Percentiles rank a stretch among this genome's conserved stretches.
These are phyloP conservation scores for Thymallus thymallus DNA, from an alignment of 2,113 vertebrate species.

Conservation along the genomic window DNA sequence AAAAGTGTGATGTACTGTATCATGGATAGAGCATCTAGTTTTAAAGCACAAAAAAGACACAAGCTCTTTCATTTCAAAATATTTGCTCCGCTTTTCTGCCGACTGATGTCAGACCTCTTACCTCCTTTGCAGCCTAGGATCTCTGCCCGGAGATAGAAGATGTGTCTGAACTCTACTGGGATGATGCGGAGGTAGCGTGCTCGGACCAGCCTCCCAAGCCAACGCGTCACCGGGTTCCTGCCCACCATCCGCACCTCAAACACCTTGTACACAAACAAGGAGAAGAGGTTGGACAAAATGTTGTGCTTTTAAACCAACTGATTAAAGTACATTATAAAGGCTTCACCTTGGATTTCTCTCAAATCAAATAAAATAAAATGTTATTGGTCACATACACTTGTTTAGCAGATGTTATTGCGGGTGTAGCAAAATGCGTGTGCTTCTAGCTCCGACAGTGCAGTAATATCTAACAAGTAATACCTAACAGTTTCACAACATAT, in stretches of 20 bases:
- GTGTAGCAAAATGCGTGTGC: no score
- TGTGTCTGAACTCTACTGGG: constrained; percentile 71
- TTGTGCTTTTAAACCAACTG: no score
- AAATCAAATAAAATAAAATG: no score
- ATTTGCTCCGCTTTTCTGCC: no score
- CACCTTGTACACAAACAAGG: constrained; percentile 56
- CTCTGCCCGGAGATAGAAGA: constrained; percentile 76
- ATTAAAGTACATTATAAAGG: no score
- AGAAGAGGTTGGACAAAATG: not conserved
- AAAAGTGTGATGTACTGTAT: not conserved
- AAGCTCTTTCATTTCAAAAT: not conserved
- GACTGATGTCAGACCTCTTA: constrained; percentile 28
- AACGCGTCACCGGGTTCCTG: constrained; percentile 67
- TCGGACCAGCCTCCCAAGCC: constrained; percentile 67
- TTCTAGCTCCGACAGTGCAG: no score
- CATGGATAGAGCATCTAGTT: not conserved
- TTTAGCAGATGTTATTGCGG: no score
- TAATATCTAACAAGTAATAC: no score
- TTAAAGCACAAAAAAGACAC: not conserved
- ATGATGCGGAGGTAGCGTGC: constrained; percentile 77
- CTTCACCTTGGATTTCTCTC: no score
- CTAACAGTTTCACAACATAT: no score
- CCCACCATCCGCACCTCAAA: constrained; percentile 75
- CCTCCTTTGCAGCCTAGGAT: constrained; percentile 77
- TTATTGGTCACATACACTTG: no score